Evolutionary conservation across 2,113 vertebrate species (phyloP), one percentile per base, ranked within the genome.

Genomic region (Accipiter virgatus): DNA sequence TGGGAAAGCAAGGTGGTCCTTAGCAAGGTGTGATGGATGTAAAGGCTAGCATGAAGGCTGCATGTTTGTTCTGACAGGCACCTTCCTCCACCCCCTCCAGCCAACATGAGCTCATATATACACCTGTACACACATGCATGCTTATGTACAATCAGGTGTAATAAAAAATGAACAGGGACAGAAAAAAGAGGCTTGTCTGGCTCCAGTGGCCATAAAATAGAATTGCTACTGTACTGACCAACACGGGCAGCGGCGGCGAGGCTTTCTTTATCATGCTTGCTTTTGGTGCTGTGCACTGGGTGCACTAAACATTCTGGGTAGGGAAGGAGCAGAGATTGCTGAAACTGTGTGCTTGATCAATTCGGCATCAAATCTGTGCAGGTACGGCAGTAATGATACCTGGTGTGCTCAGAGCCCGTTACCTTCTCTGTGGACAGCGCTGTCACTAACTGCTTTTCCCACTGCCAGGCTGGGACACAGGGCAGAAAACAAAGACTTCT

Each of bases 171-270:
- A 74, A 34, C 10, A 34, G 17, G 22, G 22, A 62, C 13, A 59
- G 67, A 19, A 58, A 45, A 78, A 45, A 94, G 31, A 90, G 42
- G 10, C 31, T 86, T 50, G 14, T 45, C 66, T 88, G 74, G 62
- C n/a, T 52, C 42, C 68, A 63, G 61, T 40, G 65, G 68, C 50
- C 50, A n/a, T 22, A 23, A 50, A 93, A 38, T 1, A 56, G 42
- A 70, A 82, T 66, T 81, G 71, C 20, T 48, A 2, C 29, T 0
- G 0, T 48, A 65, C 36, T 9, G 43, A 55, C 47, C 29, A 75
- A 58, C n/a, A 16, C 0, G 4, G 73, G 20, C 47, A 53, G 29
- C 1, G 8, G 62, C 38, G 74, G 48, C 1, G 2, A 34, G 63
- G 21, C 53, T 68, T 87, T 59, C 61, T 68, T 67, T 47, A 18